phyloP scores from a whole-genome alignment of 2,888 invertebrate genomes.

The Malthinus seriepunctatus region DNA sequence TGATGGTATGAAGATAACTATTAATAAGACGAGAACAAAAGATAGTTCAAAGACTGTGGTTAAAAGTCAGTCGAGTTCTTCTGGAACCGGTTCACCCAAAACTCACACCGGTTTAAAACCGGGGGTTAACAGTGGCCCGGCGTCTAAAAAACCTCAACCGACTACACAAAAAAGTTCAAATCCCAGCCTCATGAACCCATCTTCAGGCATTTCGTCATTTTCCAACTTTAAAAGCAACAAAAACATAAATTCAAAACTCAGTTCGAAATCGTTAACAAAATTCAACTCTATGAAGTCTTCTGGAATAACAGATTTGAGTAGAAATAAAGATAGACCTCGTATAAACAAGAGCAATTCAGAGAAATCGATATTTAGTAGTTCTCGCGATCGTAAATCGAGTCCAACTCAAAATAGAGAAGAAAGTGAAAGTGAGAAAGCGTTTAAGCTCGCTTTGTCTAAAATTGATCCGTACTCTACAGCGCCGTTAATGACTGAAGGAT shows the following conservation, averaged over 20 bases:
- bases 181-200: slow-evolving; percentile 36
- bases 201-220: slow-evolving; percentile 32
- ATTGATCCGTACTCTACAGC: slow-evolving; percentile 66
- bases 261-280: slow-evolving; percentile 49
- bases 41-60: slow-evolving; percentile 61
- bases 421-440: slow-evolving; percentile 63
- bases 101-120: slow-evolving; percentile 80
- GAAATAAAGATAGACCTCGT: slow-evolving; percentile 65
- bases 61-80: slow-evolving; percentile 45
- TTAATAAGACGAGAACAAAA: slow-evolving; percentile 83
- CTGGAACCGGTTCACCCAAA: slow-evolving; percentile 71
- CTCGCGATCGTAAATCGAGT: slow-evolving; percentile 67
- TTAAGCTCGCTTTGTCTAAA: slow-evolving; percentile 59
- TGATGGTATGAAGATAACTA: slow-evolving; percentile 89
- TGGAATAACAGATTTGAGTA: slow-evolving; percentile 60
- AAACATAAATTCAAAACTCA: slow-evolving; percentile 18
- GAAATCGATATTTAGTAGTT: slow-evolving; percentile 66
- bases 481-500: slow-evolving; percentile 68
- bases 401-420: slow-evolving; percentile 69
- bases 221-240: slow-evolving; percentile 45
- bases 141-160: slow-evolving; percentile 78
- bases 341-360: slow-evolving; percentile 64
- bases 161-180: slow-evolving; percentile 37
- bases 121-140: slow-evolving; percentile 85
- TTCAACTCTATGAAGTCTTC: slow-evolving; percentile 65